Conservation (phyloP, 2,113 vertebrate species). For the Sinocyclocheilus maitianheensis region DNA sequence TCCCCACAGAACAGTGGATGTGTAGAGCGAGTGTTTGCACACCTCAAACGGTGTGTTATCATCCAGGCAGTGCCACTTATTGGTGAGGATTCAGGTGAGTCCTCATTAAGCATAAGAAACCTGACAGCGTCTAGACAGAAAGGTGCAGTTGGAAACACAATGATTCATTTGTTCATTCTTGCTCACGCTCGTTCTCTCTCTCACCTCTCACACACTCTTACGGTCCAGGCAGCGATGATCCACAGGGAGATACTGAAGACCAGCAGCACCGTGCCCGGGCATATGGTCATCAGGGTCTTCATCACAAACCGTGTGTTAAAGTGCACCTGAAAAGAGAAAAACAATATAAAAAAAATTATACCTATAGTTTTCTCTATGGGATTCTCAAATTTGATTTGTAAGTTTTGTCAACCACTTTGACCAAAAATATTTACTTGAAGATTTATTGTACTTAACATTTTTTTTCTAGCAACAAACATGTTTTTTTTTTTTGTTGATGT, state of each 20-base stretch:
- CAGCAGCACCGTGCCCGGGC: conserved; percentile 94
- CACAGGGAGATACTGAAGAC: conserved; percentile 99
- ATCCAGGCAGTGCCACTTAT: conserved; percentile 28
- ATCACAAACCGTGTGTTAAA: conserved; percentile 99
- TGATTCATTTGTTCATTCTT: conserved; percentile 29
- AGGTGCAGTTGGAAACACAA: conserved; percentile 6
- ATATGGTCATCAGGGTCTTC: conserved; percentile 99
- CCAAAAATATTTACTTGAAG: too few species aligned
- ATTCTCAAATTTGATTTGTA: too few species aligned
- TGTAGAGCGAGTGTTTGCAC: not conserved
- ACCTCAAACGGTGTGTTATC: not conserved
- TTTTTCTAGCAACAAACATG: too few species aligned
- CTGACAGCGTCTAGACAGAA: conserved; percentile 32
- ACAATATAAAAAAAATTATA: conserved; percentile 58
- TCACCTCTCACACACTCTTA: conserved; percentile 96
- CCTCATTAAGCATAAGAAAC: conserved; percentile 31
- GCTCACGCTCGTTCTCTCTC: conserved; percentile 37
- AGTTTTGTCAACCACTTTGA: too few species aligned
- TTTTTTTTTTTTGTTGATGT: too few species aligned
- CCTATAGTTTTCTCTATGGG: too few species aligned
- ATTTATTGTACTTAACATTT: too few species aligned
- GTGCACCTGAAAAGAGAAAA: conserved; percentile 89
- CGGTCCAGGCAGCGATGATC: conserved; percentile 99
- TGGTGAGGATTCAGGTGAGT: conserved; percentile 27
- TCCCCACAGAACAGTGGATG: not conserved